phyloP scores from a whole-genome alignment of 2,113 vertebrate species.

The Scomber japonicus region DNA sequence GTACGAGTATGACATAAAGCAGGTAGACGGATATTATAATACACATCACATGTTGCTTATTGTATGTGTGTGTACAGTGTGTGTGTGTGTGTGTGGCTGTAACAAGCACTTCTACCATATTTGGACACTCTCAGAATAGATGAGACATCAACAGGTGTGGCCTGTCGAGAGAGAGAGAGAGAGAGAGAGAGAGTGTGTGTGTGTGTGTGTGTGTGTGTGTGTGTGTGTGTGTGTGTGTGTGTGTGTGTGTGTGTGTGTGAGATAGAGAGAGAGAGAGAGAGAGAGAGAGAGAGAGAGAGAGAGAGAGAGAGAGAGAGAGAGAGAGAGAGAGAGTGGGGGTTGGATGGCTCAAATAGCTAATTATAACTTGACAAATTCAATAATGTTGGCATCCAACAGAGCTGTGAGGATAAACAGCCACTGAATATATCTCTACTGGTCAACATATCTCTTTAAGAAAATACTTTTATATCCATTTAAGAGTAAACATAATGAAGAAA shows the following conservation, averaged over 20 bases:
- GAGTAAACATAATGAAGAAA: no score
- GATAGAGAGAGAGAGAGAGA: slow-evolving; percentile 11
- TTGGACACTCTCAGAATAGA: slow-evolving; percentile 91
- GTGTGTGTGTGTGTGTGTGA: slow-evolving; percentile 13
- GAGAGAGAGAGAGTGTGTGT: slow-evolving; percentile 30
- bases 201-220: slow-evolving; percentile 22
- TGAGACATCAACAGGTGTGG: slow-evolving; percentile 86
- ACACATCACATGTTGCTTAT: no score
- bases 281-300: slow-evolving; percentile 16
- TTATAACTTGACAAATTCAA: slow-evolving; percentile 83
- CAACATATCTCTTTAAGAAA: no score
- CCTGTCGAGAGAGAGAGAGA: slow-evolving; percentile 64
- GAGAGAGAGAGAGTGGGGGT: not conserved
- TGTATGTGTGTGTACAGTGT: no score
- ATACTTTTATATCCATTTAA: no score
- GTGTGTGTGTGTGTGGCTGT: not conserved
- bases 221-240: slow-evolving; percentile 37
- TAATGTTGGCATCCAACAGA: slow-evolving; percentile 43
- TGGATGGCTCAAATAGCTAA: slow-evolving; percentile 74
- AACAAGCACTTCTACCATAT: slow-evolving; percentile 80
- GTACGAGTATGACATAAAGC: not conserved
- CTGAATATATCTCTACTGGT: not conserved
- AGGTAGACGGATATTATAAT: not conserved
- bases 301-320: slow-evolving; percentile 4
- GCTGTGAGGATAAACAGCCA: slow-evolving; percentile 57